phyloP scores from a whole-genome alignment of 2,797 vertebrate species.

The Chelon auratus region DNA sequence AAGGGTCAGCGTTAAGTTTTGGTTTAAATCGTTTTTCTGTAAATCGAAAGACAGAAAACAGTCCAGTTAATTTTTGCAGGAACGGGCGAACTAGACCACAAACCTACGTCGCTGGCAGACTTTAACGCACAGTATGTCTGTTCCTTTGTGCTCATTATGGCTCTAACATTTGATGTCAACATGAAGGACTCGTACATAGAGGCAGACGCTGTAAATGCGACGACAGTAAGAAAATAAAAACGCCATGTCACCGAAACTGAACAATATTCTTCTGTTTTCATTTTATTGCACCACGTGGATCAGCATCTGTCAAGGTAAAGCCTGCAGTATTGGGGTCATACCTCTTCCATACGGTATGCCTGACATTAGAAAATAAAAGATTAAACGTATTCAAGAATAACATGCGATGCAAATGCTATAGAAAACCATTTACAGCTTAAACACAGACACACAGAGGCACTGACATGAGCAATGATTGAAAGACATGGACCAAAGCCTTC shows the following conservation, averaged over 20 bases:
- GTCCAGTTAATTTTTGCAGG: background rate
- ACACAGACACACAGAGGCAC: slow-evolving; percentile 44
- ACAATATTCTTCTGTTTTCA: slow-evolving; percentile 13
- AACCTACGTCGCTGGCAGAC: background rate
- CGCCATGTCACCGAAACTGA: background rate
- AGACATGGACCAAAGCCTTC: background rate
- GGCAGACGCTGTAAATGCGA: background rate
- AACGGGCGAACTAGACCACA: background rate
- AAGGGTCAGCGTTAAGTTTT: background rate
- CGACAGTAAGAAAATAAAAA: slow-evolving; percentile 1
- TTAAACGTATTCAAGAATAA: slow-evolving; percentile 12
- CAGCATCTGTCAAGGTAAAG: slow-evolving; percentile 14
- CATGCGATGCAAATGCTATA: slow-evolving; percentile 43
- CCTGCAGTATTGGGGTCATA: slow-evolving; percentile 9
- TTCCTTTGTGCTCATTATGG: background rate
- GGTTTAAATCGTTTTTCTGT: background rate
- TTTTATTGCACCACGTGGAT: slow-evolving; percentile 60
- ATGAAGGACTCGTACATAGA: background rate
- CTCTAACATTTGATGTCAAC: background rate
- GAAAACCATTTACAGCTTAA: slow-evolving; percentile 3
- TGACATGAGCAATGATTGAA: slow-evolving; percentile 7
- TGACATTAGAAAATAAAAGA: background rate
- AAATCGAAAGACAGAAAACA: background rate
- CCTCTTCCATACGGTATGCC: slow-evolving; percentile 6
- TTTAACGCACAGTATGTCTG: background rate